These are phyloP conservation scores for Lasaia peninsularis DNA, from an alignment of 1,140 invertebrate species.

Conservation along the genomic window DNA sequence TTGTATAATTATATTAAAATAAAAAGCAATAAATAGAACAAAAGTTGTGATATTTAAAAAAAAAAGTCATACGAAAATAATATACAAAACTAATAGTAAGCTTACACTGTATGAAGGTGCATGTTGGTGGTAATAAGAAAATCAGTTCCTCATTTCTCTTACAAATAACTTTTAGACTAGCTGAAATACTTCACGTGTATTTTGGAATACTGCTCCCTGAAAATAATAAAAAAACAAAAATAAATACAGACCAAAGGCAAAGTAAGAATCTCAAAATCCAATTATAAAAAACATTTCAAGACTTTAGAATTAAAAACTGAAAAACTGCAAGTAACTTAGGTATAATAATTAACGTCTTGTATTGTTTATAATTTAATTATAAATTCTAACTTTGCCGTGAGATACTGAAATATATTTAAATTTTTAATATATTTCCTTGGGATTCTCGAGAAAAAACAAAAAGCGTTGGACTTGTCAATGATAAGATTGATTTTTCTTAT, in stretches of 20 bases:
- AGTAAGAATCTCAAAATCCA: slow-evolving; percentile 20
- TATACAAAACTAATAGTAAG: slow-evolving; percentile 55
- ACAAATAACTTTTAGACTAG: slow-evolving; percentile 67
- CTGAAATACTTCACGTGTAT: slow-evolving; percentile 71
- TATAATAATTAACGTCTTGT: slow-evolving; percentile 6
- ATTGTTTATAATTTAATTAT: slow-evolving; percentile 1
- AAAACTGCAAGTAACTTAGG: no score
- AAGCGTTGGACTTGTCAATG: slow-evolving; percentile 19
- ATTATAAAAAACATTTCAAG: no score
- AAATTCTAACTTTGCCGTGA: no score
- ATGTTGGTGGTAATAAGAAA: slow-evolving; percentile 53
- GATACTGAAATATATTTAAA: no score
- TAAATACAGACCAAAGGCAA: slow-evolving; percentile 10
- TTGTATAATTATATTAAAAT: slow-evolving; percentile 20
- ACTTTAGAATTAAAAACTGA: no score
- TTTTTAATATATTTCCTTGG: no score
- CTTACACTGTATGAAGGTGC: slow-evolving; percentile 57
- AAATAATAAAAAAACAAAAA: slow-evolving; percentile 58
- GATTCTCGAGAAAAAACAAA: not conserved
- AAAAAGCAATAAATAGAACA: slow-evolving; percentile 35
- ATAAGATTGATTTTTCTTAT: slow-evolving; percentile 33
- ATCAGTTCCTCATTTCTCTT: slow-evolving; percentile 67
- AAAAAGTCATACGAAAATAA: slow-evolving; percentile 33
- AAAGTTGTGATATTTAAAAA: slow-evolving; percentile 36
- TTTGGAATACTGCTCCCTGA: slow-evolving; percentile 73